Base-by-base conservation (phyloP, 2,113 vertebrate genomes). In the Tetrax tetrax region DNA sequence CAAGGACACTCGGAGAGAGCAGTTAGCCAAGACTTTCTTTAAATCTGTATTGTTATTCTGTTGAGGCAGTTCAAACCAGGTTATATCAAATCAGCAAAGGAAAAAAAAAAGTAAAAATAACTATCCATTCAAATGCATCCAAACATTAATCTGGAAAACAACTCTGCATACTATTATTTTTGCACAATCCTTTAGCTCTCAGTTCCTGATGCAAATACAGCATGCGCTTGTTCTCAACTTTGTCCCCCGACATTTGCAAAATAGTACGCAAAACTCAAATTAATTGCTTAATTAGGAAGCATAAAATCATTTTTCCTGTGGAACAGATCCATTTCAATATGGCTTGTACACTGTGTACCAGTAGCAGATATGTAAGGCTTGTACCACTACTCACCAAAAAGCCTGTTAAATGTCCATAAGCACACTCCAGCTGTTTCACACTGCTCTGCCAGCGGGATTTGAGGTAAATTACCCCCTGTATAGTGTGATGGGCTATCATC, bases 241-340 rank as follows among this genome's bases (percentile, higher is more conserved):
- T 72, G 69, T 90, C 76, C 60, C 65, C 37, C 84, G 91, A 69
- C 80, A 92, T 90, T 95, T 92, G 38, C 54, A 47, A 83, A 93
- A 64, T 9, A 68, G 63, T 37, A 83, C 25, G 70, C 66, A 95
- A 93, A 96, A n/a, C 38, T 69, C 22, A 81, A 83, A 95, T 81
- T 88, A 95, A 87, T 92, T 90, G 69, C 64, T 96, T 84, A 92
- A 93, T 90, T 81, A 78, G 38, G 45, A 88, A 94, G 90, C 88
- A 78, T 81, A 90, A 92, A 94, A 95, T 93, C 65, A 20, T 48
- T 86, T 79, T 95, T 89, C 86, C 65, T 24, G 48, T 87, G 86
- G 56, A 95, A 93, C 20, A 0, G 48, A 81, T 84, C 64, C 50
- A 57, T 91, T 92, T 82, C 57, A 69, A 53, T 50, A 57, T 0